Evolutionary conservation across 1,140 invertebrate species (phyloP).

Genomic region (Cecropterus lyciades): DNA sequence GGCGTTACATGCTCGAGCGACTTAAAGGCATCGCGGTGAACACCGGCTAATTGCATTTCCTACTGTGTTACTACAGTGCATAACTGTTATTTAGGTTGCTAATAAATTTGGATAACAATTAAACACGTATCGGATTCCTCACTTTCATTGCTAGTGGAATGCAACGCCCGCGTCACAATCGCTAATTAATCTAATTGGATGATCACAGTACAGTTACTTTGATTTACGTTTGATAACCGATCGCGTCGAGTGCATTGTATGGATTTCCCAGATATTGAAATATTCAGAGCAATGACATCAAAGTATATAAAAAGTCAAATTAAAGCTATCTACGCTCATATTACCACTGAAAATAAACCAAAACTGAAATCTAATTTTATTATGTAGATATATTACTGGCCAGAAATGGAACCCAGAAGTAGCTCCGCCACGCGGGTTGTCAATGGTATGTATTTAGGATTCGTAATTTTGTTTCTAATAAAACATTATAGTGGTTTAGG

Average conservation of each 20-base stretch:
- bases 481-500: no score
- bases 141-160: conserved; percentile 30
- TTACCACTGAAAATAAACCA: no score
- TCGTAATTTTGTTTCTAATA: no score
- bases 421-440: no score
- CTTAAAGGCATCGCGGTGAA: conserved; percentile 66
- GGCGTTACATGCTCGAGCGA: conserved; percentile 76
- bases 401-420: no score
- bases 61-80: conserved; percentile 72
- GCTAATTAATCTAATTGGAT: conserved; percentile 32
- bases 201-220: conserved; percentile 17
- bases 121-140: conserved; percentile 29
- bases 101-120: conserved; percentile 38
- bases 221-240: conserved; percentile 17
- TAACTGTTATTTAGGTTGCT: conserved; percentile 57
- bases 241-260: conserved; percentile 1
- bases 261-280: background rate
- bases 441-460: no score
- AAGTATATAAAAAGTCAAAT: no score
- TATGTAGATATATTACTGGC: no score
- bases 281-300: no score
- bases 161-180: conserved; percentile 26
- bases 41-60: conserved; percentile 79
- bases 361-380: no score
- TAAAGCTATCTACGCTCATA: no score